These are phyloP conservation scores for Polypedilum pembai DNA, from an alignment of 1,140 invertebrate species.

Conservation along the genomic window DNA sequence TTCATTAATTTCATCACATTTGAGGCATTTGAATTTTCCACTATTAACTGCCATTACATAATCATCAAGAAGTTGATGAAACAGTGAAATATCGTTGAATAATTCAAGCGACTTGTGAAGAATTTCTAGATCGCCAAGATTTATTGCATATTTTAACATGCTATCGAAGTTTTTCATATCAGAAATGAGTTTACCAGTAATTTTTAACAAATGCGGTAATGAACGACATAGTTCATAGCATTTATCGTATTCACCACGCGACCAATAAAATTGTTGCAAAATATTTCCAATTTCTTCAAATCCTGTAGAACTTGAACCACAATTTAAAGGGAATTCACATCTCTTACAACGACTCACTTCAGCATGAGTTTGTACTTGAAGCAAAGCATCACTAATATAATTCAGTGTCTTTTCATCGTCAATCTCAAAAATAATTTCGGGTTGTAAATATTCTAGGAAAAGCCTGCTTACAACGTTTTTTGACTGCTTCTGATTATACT, in stretches of 20 bases:
- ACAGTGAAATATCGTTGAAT: conserved; percentile 1
- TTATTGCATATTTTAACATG: not conserved
- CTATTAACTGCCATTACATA: not conserved
- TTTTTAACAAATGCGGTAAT: not conserved
- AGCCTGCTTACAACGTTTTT: conserved; percentile 40
- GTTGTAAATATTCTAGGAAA: conserved; percentile 43
- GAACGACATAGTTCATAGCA: not conserved
- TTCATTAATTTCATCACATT: conserved; percentile 16
- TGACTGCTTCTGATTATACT: conserved; percentile 35
- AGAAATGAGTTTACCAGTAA: conserved; percentile 1
- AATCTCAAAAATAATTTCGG: conserved; percentile 42
- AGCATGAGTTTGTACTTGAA: not conserved
- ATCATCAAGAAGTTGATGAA: conserved; percentile 23
- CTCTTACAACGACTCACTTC: not conserved
- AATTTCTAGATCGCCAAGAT: conserved; percentile 2
- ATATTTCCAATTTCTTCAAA: not conserved
- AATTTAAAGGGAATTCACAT: conserved; percentile 13
- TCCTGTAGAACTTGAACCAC: not conserved
- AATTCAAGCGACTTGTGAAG: not conserved
- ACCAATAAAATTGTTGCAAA: conserved; percentile 20
- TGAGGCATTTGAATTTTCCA: not conserved
- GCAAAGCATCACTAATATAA: not conserved
- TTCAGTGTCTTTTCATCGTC: conserved; percentile 34
- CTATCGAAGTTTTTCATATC: not conserved
- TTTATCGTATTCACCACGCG: not conserved